A percentile compares a stretch with the other conserved stretches of the same genome.
Conservation (phyloP, 2,888 invertebrate species). For the Ypsolopha sequella region DNA sequence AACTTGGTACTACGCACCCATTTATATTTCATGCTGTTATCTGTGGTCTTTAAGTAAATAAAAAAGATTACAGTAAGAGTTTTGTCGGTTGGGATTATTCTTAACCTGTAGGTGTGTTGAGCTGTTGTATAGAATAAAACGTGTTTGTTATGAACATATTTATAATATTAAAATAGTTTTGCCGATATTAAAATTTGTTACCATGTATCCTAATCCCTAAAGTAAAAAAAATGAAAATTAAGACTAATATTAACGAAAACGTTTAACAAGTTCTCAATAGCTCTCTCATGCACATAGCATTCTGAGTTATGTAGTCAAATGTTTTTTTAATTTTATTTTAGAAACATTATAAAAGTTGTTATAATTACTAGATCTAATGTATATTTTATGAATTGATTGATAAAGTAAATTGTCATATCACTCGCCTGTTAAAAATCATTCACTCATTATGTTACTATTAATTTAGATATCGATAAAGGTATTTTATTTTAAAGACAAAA, state of each 20-base stretch:
- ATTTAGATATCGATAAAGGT: slow-evolving; percentile 40
- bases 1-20: slow-evolving; percentile 4
- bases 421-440: slow-evolving; percentile 66
- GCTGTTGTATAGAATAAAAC: slow-evolving; percentile 34
- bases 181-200: slow-evolving; percentile 21
- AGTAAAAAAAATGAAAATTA: neutral
- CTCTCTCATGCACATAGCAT: slow-evolving; percentile 1
- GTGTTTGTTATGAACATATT: slow-evolving; percentile 33
- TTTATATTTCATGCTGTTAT: slow-evolving; percentile 9
- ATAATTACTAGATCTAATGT: slow-evolving; percentile 27
- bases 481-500: slow-evolving; percentile 17
- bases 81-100: slow-evolving; percentile 2
- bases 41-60: slow-evolving; percentile 4
- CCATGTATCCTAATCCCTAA: neutral
- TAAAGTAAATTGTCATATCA: slow-evolving; percentile 68
- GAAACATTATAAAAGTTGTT: slow-evolving; percentile 18
- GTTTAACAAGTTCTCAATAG: neutral
- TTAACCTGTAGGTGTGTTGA: slow-evolving; percentile 24
- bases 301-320: neutral
- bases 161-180: slow-evolving; percentile 14
- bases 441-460: slow-evolving; percentile 19
- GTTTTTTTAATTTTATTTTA: neutral
- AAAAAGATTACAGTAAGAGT: neutral
- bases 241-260: neutral
- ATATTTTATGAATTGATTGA: slow-evolving; percentile 28